phyloP scores from a whole-genome alignment of 2,888 invertebrate genomes.

The Tupiocoris notatus region DNA sequence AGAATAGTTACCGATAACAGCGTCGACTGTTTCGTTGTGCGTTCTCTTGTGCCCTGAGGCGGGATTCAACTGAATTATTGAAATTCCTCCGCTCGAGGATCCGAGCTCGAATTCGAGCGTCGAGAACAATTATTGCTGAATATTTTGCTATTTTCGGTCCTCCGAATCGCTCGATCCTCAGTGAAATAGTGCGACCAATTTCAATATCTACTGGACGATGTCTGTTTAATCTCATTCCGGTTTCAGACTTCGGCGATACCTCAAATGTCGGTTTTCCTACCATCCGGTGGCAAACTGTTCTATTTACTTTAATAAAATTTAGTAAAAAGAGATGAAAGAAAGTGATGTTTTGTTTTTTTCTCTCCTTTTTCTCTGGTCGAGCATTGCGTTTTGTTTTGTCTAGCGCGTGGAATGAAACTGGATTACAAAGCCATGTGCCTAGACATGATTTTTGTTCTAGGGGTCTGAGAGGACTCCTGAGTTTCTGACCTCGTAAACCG shows the following conservation, averaged over 20 bases:
- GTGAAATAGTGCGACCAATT: not conserved
- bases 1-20: not conserved
- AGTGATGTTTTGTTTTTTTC: too few relatives aligned
- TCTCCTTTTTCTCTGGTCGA: too few relatives aligned
- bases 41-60: not conserved
- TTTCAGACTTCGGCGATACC: not conserved
- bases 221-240: not conserved
- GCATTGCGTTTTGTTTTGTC: too few relatives aligned
- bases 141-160: not conserved
- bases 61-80: not conserved
- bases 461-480: too few relatives aligned
- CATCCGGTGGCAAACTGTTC: not conserved
- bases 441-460: too few relatives aligned
- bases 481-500: too few relatives aligned
- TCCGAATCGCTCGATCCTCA: not conserved
- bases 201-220: not conserved
- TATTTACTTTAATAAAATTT: not conserved
- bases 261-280: not conserved
- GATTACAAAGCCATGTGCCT: too few relatives aligned
- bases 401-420: too few relatives aligned
- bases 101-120: not conserved
- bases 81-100: not conserved
- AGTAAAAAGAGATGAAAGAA: not conserved
- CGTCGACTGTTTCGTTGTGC: not conserved
- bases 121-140: too few relatives aligned